Base-by-base conservation (phyloP, 2,888 invertebrate genomes). In the Nomada ruficornis region DNA sequence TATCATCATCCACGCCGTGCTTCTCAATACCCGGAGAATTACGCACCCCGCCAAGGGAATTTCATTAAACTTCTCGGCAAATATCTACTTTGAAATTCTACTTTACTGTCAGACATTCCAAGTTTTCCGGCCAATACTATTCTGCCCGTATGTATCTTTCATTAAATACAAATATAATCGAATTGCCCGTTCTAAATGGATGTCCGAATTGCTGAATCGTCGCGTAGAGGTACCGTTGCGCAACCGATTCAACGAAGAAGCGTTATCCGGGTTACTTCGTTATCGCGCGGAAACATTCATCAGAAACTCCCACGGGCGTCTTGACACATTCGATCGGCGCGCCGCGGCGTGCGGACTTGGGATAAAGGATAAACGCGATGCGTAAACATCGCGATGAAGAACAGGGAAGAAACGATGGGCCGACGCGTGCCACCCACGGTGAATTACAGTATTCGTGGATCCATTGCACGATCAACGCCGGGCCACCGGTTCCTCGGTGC, bases 381-480 rank as follows among this genome's bases (percentile, higher is more conserved):
- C 77, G 78, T 78, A 83, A 83, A 82, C 74, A 78, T 72, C 63
- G 64, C 78, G 78, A 68, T 63, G 78, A 74, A 72, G 74, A 54
- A 75, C 80, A 73, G 63, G 76, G 69, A 72, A 78, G 80, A 23
- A 54, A 57, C 70, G 77, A 64, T 71, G 82, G 81, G 73, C 83
- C 65, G 85, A 85, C 81, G 79, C 83, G 85, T 88, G 83, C 91
- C 91, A 91, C 91, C 91, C 91, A 90, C 87, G 84, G 89, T 85
- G 90, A 89, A 89, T 88, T 84, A 89, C 85, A 88, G 82, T 86
- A 89, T 89, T 90, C 86, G 85, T 70, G 70, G 60, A 50, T 50
- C 70, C 70, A 18, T 47, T 59, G 26, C 59, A 13, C 80, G 85
- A 88, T 80, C 84, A 23, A 23, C 26, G 78, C 73, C 83, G 75